Evolutionary conservation across 2,797 vertebrate genomes (phyloP), one percentile per base, ranked within the genome.

Genomic region (Manis crassicaudata): DNA sequence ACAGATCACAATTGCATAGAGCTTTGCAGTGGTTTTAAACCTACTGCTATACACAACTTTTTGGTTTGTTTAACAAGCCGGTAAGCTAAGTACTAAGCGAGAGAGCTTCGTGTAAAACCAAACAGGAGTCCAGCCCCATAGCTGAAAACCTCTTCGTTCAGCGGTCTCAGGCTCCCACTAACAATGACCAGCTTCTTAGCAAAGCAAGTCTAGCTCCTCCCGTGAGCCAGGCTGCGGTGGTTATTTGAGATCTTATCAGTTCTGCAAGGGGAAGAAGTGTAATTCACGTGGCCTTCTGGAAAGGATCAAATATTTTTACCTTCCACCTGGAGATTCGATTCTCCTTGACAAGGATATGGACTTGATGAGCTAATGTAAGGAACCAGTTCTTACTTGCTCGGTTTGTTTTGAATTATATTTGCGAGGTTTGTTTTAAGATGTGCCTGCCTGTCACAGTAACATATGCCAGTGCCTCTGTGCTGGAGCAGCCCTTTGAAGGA

Each of bases 381-480:
- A 91, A 82, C 89, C 10, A 27, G 95, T 97, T 96, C 79, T 73
- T 87, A 80, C 75, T 80, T 92, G 94, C 92, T 67, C 6, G 0
- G 25, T 96, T 96, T 97, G 92, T 95, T 97, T 96, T 79, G 85
- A 90, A 75, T 80, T 95, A 58, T n/a, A 56, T 96, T 92, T 72
- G 79, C 89, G 94, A 95, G 73, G 86, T 96, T 96, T 97, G 92
- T 94, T 96, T 97, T 84, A 96, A 97, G 95, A 95, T 46, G 83
- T 96, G 95, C 97, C 96, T 97, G 20, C 96, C 92, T 97, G 96
- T 97, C 97, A 95, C 4, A 0, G 12, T 96, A 96, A 98, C 83
- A 96, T 65, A 93, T 17, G 60, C 96, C 97, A 97, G 96, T 13
- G 40, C 35, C 3, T 60, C n/a, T 46, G 75, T 43, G 67, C 76